Evolutionary conservation across 2,888 invertebrate genomes (phyloP).

Genomic region (Sepioteuthis lessoniana): DNA sequence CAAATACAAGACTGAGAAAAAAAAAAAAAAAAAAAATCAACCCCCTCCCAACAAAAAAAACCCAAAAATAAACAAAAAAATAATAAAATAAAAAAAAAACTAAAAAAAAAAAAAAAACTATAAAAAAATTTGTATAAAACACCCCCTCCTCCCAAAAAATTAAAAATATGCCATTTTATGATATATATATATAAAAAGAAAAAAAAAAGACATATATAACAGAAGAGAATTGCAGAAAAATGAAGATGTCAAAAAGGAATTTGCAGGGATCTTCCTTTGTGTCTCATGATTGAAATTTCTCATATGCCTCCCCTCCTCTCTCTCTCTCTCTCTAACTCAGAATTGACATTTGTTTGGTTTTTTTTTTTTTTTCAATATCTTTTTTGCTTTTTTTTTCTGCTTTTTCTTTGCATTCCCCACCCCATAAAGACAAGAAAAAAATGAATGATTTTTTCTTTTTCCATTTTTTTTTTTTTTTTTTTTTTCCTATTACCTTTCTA

Average conservation of each 20-base stretch:
- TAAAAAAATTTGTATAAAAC: not conserved
- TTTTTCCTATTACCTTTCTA: not conserved
- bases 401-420: not conserved
- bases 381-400: not conserved
- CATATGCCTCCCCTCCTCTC: not conserved
- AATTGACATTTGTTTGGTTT: not conserved
- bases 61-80: not conserved
- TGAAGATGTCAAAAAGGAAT: not conserved
- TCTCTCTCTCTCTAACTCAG: not conserved
- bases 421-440: not conserved
- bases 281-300: constrained; percentile 17
- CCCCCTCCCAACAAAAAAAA: not conserved
- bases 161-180: not conserved
- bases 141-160: too few species aligned
- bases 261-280: constrained; percentile 15
- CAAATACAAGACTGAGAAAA: not conserved
- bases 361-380: not conserved
- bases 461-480: not conserved
- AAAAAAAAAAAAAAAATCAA: not conserved
- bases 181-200: not conserved
- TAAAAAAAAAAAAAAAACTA: not conserved
- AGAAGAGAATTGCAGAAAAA: constrained; percentile 19
- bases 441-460: not conserved
- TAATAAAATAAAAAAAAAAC: not conserved
- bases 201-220: not conserved